Evolutionary conservation across 64 coral and sea anemone species (phyloP).

Genomic region (Exaiptasia diaphana): DNA sequence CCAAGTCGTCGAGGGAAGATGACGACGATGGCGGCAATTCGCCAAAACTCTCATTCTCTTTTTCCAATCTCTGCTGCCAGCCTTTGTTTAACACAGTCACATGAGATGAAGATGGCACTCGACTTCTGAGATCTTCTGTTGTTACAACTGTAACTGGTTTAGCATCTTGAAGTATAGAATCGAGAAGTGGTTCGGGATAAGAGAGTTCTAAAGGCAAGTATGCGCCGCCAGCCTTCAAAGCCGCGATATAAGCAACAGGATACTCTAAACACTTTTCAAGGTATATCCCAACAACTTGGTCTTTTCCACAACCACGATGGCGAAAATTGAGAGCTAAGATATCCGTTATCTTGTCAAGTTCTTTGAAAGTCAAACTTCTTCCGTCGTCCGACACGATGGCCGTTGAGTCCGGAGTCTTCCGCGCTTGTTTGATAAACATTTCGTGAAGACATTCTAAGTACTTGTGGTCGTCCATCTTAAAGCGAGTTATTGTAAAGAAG

Average conservation of each 20-base stretch:
- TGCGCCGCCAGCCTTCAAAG: slow-evolving; percentile 77
- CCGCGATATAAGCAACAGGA: slow-evolving; percentile 65
- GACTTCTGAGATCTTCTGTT: slow-evolving; percentile 41
- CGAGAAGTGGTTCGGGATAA: slow-evolving; percentile 54
- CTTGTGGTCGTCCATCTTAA: slow-evolving; percentile 78
- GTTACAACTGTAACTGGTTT: slow-evolving; percentile 64
- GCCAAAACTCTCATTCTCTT: slow-evolving; percentile 54
- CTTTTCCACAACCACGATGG: slow-evolving; percentile 58
- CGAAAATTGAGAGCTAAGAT: slow-evolving; percentile 63
- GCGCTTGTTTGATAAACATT: slow-evolving; percentile 71
- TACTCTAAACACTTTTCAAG: slow-evolving; percentile 78
- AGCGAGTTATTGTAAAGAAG: not conserved
- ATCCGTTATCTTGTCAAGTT: slow-evolving; percentile 66
- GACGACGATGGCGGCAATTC: not conserved
- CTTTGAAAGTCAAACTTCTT: slow-evolving; percentile 56
- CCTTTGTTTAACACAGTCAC: slow-evolving; percentile 60
- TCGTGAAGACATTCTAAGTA: slow-evolving; percentile 73
- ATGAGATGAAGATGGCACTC: slow-evolving; percentile 36
- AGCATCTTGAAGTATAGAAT: slow-evolving; percentile 77
- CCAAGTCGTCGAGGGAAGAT: slow-evolving; percentile 56
- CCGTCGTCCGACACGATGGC: slow-evolving; percentile 79
- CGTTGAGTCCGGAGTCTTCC: slow-evolving; percentile 54
- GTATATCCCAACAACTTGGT: slow-evolving; percentile 77
- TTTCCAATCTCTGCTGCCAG: slow-evolving; percentile 52
- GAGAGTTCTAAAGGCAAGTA: slow-evolving; percentile 86